A percentile compares a stretch with the other conserved stretches of the same genome.
These are phyloP conservation scores for Megaleporinus macrocephalus DNA, from an alignment of 2,113 vertebrate species.

Conservation along the genomic window DNA sequence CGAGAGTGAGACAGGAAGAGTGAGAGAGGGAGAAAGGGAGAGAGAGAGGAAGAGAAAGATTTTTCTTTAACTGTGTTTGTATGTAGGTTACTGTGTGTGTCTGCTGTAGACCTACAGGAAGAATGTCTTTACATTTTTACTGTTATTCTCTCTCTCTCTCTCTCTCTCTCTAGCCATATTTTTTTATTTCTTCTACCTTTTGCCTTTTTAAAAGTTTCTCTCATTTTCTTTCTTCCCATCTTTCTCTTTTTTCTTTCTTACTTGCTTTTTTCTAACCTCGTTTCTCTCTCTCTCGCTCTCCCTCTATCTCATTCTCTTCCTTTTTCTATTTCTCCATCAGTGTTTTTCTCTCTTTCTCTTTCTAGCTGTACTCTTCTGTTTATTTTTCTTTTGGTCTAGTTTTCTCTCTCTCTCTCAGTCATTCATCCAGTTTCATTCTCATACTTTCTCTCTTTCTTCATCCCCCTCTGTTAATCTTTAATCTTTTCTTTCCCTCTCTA, in stretches of 20 bases:
- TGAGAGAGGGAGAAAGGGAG: too few species aligned
- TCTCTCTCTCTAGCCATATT: too few species aligned
- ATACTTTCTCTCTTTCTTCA: too few species aligned
- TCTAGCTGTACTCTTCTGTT: too few species aligned
- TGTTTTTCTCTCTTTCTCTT: not conserved
- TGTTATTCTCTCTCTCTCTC: too few species aligned
- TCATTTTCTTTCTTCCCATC: constrained; percentile 20
- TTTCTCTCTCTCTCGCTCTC: not conserved
- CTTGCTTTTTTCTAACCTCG: too few species aligned
- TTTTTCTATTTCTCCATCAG: not conserved
- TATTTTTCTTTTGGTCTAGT: too few species aligned
- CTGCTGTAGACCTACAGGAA: constrained; percentile 6
- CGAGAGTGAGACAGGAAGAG: too few species aligned
- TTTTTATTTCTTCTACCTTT: constrained; percentile 23
- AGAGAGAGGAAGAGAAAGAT: too few species aligned
- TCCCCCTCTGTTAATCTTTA: too few species aligned
- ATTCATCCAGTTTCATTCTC: not conserved
- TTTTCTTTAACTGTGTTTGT: constrained; percentile 7
- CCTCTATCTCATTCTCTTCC: not conserved
- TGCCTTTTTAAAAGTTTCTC: constrained; percentile 26
- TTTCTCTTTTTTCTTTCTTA: not conserved
- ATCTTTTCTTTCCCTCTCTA: not conserved
- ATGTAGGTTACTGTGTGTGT: constrained; percentile 22
- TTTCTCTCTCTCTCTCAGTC: not conserved
- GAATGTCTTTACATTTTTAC: too few species aligned